Evolutionary conservation across 2,888 invertebrate genomes (phyloP).

Genomic region (Thereva nobilitata): DNA sequence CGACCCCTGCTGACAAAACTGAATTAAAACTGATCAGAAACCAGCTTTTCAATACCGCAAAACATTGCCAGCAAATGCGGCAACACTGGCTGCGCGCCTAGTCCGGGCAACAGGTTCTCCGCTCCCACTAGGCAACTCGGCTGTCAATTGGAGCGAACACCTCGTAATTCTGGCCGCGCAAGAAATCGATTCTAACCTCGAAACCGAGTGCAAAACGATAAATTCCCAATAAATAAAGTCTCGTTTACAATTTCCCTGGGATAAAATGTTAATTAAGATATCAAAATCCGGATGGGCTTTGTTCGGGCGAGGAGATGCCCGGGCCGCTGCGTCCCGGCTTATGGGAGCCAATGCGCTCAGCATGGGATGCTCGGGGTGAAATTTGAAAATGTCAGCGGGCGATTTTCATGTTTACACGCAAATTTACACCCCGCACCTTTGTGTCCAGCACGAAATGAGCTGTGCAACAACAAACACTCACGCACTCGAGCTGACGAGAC

Average conservation of each 20-base stretch:
- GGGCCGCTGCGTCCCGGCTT: slow-evolving; percentile 4
- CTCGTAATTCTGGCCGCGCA: slow-evolving; percentile 27
- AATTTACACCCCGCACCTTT: slow-evolving; percentile 38
- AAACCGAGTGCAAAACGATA: slow-evolving; percentile 33
- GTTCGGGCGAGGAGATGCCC: background rate
- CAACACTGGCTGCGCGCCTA: slow-evolving; percentile 1
- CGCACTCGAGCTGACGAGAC: slow-evolving; percentile 8
- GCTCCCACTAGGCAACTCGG: slow-evolving; percentile 12
- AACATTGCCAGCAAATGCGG: no score
- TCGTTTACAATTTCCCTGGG: slow-evolving; percentile 27
- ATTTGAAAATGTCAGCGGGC: slow-evolving; percentile 39
- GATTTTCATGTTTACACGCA: slow-evolving; percentile 41
- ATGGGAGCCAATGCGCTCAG: slow-evolving; percentile 20
- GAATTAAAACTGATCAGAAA: slow-evolving; percentile 22
- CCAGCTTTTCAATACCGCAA: no score
- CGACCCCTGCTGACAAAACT: slow-evolving; percentile 38
- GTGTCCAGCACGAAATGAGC: slow-evolving; percentile 28
- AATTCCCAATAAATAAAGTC: slow-evolving; percentile 33
- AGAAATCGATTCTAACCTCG: slow-evolving; percentile 35
- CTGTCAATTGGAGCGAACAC: slow-evolving; percentile 30
- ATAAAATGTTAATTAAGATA: slow-evolving; percentile 35
- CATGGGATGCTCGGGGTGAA: slow-evolving; percentile 31
- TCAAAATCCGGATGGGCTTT: slow-evolving; percentile 23
- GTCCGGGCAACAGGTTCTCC: slow-evolving; percentile 20
- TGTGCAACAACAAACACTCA: slow-evolving; percentile 35